Evolutionary conservation across 2,113 vertebrate species (phyloP).

Genomic region (Brachionichthys hirsutus): DNA sequence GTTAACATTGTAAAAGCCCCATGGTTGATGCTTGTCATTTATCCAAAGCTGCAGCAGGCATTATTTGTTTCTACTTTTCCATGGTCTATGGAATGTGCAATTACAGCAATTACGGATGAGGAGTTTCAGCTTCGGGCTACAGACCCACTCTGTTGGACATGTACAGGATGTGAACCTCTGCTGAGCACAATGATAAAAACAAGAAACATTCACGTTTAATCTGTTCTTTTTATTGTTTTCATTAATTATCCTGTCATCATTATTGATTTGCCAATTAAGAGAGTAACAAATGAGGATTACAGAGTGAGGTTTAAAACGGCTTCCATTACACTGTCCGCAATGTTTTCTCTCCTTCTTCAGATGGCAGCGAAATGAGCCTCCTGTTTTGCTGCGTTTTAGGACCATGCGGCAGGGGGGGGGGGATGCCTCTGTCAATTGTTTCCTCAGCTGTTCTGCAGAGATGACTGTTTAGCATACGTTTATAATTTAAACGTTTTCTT

Average conservation of each 20-base stretch:
- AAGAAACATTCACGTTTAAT: slow-evolving; percentile 13
- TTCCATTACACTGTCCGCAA: slow-evolving; percentile 17
- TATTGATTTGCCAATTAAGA: slow-evolving; percentile 63
- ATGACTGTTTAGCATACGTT: slow-evolving; percentile 32
- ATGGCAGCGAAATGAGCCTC: slow-evolving; percentile 52
- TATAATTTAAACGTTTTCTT: slow-evolving; percentile 48
- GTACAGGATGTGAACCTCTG: slow-evolving; percentile 37
- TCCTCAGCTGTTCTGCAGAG: slow-evolving; percentile 65
- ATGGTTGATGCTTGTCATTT: slow-evolving; percentile 48
- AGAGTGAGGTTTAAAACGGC: slow-evolving; percentile 31
- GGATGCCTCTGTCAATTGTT: slow-evolving; percentile 61
- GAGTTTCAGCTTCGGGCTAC: slow-evolving; percentile 49
- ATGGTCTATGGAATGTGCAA: slow-evolving; percentile 55
- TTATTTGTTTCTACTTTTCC: slow-evolving; percentile 64
- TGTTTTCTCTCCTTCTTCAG: slow-evolving; percentile 34
- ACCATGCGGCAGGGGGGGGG: slow-evolving; percentile 43
- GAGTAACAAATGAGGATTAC: slow-evolving; percentile 43
- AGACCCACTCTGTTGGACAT: slow-evolving; percentile 39
- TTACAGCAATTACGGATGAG: slow-evolving; percentile 60
- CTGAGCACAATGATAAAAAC: slow-evolving; percentile 26
- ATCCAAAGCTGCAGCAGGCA: slow-evolving; percentile 41
- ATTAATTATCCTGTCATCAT: slow-evolving; percentile 54
- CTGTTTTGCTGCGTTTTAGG: slow-evolving; percentile 41
- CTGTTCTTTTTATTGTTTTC: slow-evolving; percentile 44
- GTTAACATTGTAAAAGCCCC: slow-evolving; percentile 44